Conservation (phyloP, 2,113 vertebrate genomes). For the Sardina pilchardus region DNA sequence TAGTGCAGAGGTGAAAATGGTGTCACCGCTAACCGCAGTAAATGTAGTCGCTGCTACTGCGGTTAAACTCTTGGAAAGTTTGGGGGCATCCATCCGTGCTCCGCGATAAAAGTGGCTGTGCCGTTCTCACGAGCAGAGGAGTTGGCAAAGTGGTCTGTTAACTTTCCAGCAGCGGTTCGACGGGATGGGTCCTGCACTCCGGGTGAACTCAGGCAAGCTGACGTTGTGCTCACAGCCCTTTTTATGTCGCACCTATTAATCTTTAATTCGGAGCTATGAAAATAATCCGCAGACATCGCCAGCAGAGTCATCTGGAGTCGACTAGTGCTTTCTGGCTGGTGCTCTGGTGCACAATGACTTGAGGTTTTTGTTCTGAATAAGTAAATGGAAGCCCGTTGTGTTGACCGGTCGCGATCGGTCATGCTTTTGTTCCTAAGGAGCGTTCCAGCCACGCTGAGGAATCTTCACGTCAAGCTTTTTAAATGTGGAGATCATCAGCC, state of each 20-base stretch:
- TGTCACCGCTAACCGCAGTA: slow-evolving; percentile 40
- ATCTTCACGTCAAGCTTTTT: not conserved
- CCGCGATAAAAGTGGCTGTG: not conserved
- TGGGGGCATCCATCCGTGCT: not conserved
- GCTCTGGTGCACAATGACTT: not conserved
- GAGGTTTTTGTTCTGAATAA: not conserved
- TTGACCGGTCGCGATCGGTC: not conserved
- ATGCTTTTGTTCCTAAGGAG: not conserved
- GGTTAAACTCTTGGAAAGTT: slow-evolving; percentile 15
- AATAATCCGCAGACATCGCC: not conserved
- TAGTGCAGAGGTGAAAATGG: slow-evolving; percentile 42
- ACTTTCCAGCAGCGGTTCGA: not conserved
- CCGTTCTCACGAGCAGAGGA: not conserved
- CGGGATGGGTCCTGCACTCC: not conserved
- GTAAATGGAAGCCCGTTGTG: not conserved
- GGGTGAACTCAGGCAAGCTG: not conserved
- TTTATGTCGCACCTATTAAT: slow-evolving; percentile 7
- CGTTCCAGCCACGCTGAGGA: not conserved
- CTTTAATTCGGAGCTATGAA: not conserved
- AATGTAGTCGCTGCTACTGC: slow-evolving; percentile 32
- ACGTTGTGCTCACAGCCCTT: not conserved
- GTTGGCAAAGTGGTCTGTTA: not conserved
- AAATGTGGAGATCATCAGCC: not conserved
- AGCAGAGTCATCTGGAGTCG: not conserved
- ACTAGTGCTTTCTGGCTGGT: not conserved